Percentiles rank a stretch among this genome's conserved stretches.
These are phyloP conservation scores for Acanthopagrus latus DNA, from an alignment of 2,797 vertebrate species.

Conservation along the genomic window DNA sequence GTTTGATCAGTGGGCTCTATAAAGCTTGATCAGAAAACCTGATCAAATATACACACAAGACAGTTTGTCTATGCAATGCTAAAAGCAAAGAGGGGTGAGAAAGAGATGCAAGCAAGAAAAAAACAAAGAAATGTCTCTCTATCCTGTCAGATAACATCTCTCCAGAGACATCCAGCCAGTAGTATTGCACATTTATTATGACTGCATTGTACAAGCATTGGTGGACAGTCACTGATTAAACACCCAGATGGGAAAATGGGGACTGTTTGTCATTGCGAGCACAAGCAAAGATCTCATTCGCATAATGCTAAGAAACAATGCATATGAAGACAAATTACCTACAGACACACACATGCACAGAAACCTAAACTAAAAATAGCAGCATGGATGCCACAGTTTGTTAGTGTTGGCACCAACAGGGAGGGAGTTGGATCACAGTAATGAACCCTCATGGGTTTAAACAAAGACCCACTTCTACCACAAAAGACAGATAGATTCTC, in stretches of 20 bases:
- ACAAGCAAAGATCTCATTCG: slow-evolving; percentile 46
- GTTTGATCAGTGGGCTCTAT: too few relatives aligned
- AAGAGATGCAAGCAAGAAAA: neutral
- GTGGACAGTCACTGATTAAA: slow-evolving; percentile 1
- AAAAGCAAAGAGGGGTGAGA: neutral
- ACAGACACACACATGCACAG: slow-evolving; percentile 26
- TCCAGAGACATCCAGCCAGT: neutral
- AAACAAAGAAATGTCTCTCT: neutral
- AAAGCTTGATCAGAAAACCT: too few relatives aligned
- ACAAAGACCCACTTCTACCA: slow-evolving; percentile 72
- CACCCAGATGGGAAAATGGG: neutral
- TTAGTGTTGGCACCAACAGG: slow-evolving; percentile 65
- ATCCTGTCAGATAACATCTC: neutral
- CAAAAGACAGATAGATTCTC: slow-evolving; percentile 51
- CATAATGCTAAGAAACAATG: slow-evolving; percentile 30
- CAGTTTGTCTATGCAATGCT: too few relatives aligned
- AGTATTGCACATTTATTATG: slow-evolving; percentile 14
- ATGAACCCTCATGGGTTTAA: slow-evolving; percentile 82
- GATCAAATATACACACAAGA: too few relatives aligned
- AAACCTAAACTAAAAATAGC: slow-evolving; percentile 74
- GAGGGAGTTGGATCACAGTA: slow-evolving; percentile 78
- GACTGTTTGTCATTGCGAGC: slow-evolving; percentile 27
- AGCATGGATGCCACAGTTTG: slow-evolving; percentile 63
- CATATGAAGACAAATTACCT: slow-evolving; percentile 56
- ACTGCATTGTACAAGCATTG: slow-evolving; percentile 25